Conservation (phyloP, 2,797 vertebrate genomes). For the Myotis daubentonii region DNA sequence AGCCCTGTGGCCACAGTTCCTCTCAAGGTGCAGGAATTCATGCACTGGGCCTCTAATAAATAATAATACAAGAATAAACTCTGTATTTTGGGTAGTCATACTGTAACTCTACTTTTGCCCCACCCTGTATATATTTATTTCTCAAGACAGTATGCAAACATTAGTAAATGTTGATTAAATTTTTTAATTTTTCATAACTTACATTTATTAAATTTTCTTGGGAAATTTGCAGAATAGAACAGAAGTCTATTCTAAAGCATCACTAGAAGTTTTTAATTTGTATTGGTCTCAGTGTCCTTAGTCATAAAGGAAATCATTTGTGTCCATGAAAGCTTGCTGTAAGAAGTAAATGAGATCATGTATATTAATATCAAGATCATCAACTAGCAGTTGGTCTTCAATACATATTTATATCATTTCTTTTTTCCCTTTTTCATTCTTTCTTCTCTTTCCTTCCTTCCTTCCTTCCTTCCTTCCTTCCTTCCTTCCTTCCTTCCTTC, state of each 20-base stretch:
- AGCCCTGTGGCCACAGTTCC: too few relatives aligned
- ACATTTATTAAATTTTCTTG: conserved; percentile 7
- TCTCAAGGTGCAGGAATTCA: too few relatives aligned
- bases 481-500: background rate
- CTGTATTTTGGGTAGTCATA: background rate
- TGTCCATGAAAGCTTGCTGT: background rate
- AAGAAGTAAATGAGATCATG: background rate
- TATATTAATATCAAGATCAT: background rate
- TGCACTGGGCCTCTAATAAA: background rate
- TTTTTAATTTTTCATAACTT: background rate
- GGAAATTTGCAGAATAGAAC: background rate
- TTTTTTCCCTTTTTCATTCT: background rate
- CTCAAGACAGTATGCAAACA: background rate
- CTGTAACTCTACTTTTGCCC: background rate
- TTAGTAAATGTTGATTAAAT: background rate
- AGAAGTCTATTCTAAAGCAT: conserved; percentile 21
- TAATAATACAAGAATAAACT: background rate
- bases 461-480: too few relatives aligned
- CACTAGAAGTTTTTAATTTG: background rate
- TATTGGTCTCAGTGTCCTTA: background rate
- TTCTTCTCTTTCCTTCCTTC: background rate
- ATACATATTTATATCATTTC: background rate
- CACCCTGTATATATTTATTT: background rate
- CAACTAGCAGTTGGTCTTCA: background rate
- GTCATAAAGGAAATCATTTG: background rate